These are phyloP conservation scores for Astyanax mexicanus DNA, from an alignment of 2,797 vertebrate genomes.

Conservation along the genomic window DNA sequence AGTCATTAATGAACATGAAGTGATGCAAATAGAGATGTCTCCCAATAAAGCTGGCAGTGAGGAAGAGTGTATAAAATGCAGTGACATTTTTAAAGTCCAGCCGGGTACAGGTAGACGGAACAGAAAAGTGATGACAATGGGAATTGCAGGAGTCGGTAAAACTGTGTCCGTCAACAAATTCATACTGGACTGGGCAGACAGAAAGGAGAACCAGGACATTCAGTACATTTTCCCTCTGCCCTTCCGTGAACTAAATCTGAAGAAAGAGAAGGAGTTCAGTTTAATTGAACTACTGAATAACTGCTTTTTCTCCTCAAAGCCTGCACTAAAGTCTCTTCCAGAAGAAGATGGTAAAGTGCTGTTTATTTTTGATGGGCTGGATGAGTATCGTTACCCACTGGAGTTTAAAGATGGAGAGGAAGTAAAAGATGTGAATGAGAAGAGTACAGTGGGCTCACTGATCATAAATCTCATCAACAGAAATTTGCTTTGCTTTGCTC, in stretches of 20 bases:
- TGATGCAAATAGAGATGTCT: not conserved
- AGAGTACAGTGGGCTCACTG: not conserved
- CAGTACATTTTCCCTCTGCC: not conserved
- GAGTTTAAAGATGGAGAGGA: not conserved
- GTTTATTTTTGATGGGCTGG: not conserved
- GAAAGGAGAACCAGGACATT: not conserved
- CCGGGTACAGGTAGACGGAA: not conserved
- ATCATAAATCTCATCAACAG: not conserved
- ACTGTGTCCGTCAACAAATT: slow-evolving; percentile 1
- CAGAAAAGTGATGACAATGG: slow-evolving; percentile 11
- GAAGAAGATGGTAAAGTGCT: slow-evolving; percentile 3
- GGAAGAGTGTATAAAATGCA: not conserved
- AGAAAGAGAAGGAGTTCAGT: slow-evolving; percentile 8
- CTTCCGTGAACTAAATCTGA: not conserved
- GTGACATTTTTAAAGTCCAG: not conserved
- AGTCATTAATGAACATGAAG: not conserved
- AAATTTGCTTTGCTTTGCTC: not conserved
- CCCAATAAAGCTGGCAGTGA: not conserved
- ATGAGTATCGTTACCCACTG: slow-evolving; percentile 9
- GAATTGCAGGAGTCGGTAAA: slow-evolving; percentile 13
- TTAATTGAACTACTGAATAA: slow-evolving; percentile 4
- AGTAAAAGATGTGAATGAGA: not conserved
- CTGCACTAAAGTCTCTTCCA: not conserved
- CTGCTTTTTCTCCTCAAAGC: not conserved
- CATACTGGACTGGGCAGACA: not conserved